Conservation (phyloP, 2,888 invertebrate genomes). For the Tricholauxania praeusta region DNA sequence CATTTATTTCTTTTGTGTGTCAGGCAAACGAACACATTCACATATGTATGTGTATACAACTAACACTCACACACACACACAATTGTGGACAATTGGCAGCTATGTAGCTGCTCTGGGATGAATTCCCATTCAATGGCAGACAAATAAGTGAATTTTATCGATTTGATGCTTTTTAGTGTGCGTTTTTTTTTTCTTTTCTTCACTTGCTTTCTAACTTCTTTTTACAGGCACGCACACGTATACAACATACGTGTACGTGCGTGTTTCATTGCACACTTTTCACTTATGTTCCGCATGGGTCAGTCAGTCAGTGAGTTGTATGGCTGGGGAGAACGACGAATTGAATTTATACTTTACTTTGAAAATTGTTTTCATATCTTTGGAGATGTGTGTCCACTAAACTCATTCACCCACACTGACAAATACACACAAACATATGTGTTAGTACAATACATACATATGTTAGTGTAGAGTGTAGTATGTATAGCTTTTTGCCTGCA, state of each 20-base stretch:
- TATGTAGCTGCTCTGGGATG: neutral
- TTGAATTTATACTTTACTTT: constrained; percentile 21
- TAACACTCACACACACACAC: neutral
- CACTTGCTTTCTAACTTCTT: neutral
- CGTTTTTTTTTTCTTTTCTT: neutral
- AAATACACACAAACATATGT: neutral
- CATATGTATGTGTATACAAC: neutral
- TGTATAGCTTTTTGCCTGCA: no score
- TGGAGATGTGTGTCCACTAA: constrained; percentile 15
- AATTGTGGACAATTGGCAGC: constrained; percentile 22
- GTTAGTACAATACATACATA: neutral
- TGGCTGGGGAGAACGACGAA: neutral
- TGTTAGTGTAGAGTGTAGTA: neutral
- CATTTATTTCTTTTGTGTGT: constrained; percentile 24
- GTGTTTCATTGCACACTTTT: neutral
- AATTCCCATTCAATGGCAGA: constrained; percentile 28
- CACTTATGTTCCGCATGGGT: neutral
- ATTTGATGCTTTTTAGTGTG: constrained; percentile 27
- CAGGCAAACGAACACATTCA: constrained; percentile 7
- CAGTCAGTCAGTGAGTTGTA: neutral
- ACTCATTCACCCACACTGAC: neutral
- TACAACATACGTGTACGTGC: constrained; percentile 18
- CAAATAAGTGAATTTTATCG: constrained; percentile 40
- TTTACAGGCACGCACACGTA: neutral
- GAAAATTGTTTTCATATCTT: constrained; percentile 38